Percentiles rank a stretch among this genome's conserved stretches.
These are phyloP conservation scores for Phaethon lepturus DNA, from an alignment of 2,113 vertebrate species.

Conservation along the genomic window DNA sequence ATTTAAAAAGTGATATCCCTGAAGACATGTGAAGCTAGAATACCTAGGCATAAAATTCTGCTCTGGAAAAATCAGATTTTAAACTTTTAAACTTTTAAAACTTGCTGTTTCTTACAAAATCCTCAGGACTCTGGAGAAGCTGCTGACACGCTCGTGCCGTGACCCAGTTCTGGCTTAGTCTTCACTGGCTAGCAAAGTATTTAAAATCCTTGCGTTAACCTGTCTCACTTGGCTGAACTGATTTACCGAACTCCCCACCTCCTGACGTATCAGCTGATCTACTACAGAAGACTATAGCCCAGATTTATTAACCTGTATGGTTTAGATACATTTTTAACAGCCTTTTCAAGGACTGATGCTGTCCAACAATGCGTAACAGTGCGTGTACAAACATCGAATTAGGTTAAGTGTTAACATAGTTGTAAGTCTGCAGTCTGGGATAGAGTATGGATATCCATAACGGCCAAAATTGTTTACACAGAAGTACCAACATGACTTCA, in stretches of 20 bases:
- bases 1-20: not conserved
- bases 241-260: not conserved
- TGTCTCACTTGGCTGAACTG: not conserved
- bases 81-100: not conserved
- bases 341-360: not conserved
- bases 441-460: not conserved
- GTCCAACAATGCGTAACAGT: not conserved
- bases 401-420: not conserved
- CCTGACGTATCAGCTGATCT: not conserved
- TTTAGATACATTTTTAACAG: not conserved
- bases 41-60: not conserved
- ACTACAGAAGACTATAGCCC: not conserved
- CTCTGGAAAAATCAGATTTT: not conserved
- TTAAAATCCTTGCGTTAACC: not conserved
- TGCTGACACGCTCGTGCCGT: not conserved
- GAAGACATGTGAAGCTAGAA: not conserved
- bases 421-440: not conserved
- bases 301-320: not conserved
- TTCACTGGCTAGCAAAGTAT: not conserved
- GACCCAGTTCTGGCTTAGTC: constrained; percentile 1
- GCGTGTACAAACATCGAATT: not conserved
- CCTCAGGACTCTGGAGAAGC: not conserved
- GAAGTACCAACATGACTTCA: not conserved
- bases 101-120: not conserved
- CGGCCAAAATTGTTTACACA: not conserved